Base-by-base conservation (phyloP, 2,113 vertebrate genomes). In the Pseudorasbora parva region DNA sequence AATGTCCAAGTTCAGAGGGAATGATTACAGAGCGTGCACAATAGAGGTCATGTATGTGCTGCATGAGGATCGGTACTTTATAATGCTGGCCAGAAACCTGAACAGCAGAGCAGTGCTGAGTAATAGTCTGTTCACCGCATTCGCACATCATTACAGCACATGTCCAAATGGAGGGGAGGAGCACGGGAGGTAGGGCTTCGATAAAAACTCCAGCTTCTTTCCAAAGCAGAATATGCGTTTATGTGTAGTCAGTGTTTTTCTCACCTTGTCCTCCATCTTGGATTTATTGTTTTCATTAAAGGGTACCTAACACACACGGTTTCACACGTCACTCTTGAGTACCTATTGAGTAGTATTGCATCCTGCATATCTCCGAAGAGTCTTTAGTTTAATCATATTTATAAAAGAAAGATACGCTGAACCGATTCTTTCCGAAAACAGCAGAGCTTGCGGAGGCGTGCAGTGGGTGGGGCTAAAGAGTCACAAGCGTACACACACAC, bases 81-180 rank as follows among this genome's bases (percentile, higher is more conserved):
- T 85, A 68, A 83, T 27, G 81, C 54, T 30, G 64, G 68, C 59
- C 82, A 84, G 54, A 85, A 81, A 21, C 15, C 12, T 4, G 7
- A 82, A 49, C 15, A 41, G 51, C 14, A 66, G 69, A 57, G 66
- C 12, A 47, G 73, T 86, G 87, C 87, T 85, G 87, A 90, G 86
- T 87, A 85, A 84, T 85, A 82, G 56, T 81, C 73, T 51, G 64
- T 27, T 33, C 68, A 25, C 54, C 9, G 75, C 72, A 81, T 81
- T 76, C 81, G 11, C 73, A 84, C 88, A 86, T 41, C 78, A 56
- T 88, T 43, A 74, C 64, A 84, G 62, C 56, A 45, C 56, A 12
- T 4, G 43, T n/a, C 8, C 33, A n/a, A 47, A 64, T 10, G 27
- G 9, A 45, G 27, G 5, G 6, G 41, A 51, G 59, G 60, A 27